Base-by-base conservation (phyloP, 64 coral and sea anemone species). In the Hydrozoanthus tunicans region DNA sequence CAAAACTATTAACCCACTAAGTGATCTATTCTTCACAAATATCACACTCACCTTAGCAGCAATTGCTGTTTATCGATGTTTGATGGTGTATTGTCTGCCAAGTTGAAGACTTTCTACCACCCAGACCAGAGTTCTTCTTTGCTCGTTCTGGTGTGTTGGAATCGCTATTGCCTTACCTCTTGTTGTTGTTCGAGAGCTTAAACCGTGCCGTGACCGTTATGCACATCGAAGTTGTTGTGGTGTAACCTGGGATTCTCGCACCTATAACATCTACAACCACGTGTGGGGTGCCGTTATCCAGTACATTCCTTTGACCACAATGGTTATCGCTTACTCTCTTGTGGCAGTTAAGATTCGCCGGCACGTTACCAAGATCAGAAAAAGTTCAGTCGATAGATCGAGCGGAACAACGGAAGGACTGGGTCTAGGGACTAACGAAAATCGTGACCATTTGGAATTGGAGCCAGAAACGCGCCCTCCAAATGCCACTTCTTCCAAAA, bases 21-120 rank as follows among this genome's bases (percentile, higher is more conserved):
- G 86, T 25, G 61, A 81, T 0, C 4, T 93, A 6, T 77, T 89
- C 3, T 7, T 65, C 6, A 3, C 90, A 2, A 89, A 84, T 7
- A 61, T 85, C 55, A 96, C 79, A 0, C 54, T 81, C 17, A 90
- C 79, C 7, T 15, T 96, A 32, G 86, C 79, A 5, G 69, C 70
- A 3, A 93, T 96, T 70, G 83, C 94, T 6, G 75, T 90, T 14
- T 86, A 96, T 77, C 94, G 91, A 1, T 96, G 81, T 43, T 62
- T 81, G 79, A 73, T 70, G 32, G 14, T 96, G 59, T 59, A 71
- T 59, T 75, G 78, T 25, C 60, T 80, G 8, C 17, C 23, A 27
- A 72, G 25, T 3, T 1, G 57, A 6, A 65, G 24, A 4, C 73
- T 84, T 6, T 51, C 56, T 55, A 78, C 70, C 15, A 5, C 63